These are phyloP conservation scores for Halocynthia roretzi DNA, from an alignment of 23 tunicate genomes.

Conservation along the genomic window DNA sequence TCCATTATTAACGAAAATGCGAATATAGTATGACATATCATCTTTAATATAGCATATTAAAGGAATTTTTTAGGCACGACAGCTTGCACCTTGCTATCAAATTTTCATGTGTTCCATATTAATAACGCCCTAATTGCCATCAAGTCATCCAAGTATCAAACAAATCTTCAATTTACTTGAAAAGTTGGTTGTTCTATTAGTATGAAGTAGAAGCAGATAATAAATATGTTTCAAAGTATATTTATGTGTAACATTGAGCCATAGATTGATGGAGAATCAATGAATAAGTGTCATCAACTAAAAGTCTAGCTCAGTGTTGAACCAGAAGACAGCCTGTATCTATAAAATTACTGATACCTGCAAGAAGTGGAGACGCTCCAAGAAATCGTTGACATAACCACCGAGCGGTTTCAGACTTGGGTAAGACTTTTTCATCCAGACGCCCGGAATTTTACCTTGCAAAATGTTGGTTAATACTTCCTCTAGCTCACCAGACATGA, in stretches of 20 bases:
- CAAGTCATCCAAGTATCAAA: too few relatives aligned
- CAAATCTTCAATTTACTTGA: too few relatives aligned
- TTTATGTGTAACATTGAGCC: too few relatives aligned
- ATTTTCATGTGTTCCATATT: too few relatives aligned
- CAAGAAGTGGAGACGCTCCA: constrained; percentile 82
- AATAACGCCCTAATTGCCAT: too few relatives aligned
- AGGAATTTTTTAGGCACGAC: too few relatives aligned
- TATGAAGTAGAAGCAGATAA: too few relatives aligned
- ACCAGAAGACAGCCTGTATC: not conserved
- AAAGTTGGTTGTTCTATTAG: too few relatives aligned
- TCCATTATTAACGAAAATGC: not conserved
- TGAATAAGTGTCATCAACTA: not conserved
- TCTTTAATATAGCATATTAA: not conserved
- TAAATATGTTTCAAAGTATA: too few relatives aligned
- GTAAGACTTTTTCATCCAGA: constrained; percentile 99
- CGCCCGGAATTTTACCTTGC: constrained; percentile 87
- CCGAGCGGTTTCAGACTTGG: constrained; percentile 97
- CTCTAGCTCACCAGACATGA: constrained; percentile 92
- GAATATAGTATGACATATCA: not conserved
- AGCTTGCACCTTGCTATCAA: too few relatives aligned
- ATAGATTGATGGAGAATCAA: too few relatives aligned
- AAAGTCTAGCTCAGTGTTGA: too few relatives aligned
- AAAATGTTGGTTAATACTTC: constrained; percentile 81
- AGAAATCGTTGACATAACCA: constrained; percentile 93
- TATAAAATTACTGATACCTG: constrained; percentile 35